Base-by-base conservation (phyloP, 2,113 vertebrate genomes). In the Zosterops hypoxanthus region DNA sequence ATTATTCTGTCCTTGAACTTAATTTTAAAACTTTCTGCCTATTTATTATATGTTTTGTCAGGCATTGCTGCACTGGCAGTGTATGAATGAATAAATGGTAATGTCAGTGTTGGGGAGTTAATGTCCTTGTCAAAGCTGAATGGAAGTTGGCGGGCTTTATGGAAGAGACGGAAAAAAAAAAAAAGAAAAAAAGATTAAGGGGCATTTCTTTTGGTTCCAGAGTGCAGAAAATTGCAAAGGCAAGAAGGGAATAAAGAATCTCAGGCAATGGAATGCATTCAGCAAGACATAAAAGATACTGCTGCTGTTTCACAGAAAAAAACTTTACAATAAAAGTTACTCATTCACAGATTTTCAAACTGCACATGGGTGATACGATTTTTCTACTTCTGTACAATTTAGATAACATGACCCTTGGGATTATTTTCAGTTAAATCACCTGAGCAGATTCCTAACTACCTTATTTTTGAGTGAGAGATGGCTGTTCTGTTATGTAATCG, bases 291-390 rank as follows among this genome's bases (percentile, higher is more conserved):
- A 12, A n/a, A 76, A 61, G 63, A 41, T 81, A 60, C 36, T 75
- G 46, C n/a, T 3, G 12, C 14, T 73, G 44, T 73, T 92, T 90
- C 19, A 34, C 15, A 36, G 17, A 25, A 69, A 29, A 49, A 56
- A 57, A 20, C 6, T 12, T 60, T 79, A 16, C 24, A 44, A 53
- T 39, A 14, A 29, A 50, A 87, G 31, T 61, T 91, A 42, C 17
- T 63, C 13, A 24, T 64, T 90, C 21, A 36, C 28, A 79, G 66
- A 57, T 91, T 91, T 75, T 81, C 33, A 66, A 78, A 56, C 19
- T 68, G 23, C 28, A 41, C 0, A 0, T 57, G 10, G n/a, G 44
- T 36, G 46, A 57, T 76, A 44, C 0, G 0, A 80, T 80, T 90
- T 90, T 93, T 86, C 10, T 79, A 34, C 20, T 15, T 52, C 15